Base-by-base conservation (phyloP, 92 coral and sea anemone genomes). In the Parazoanthus darwini region DNA sequence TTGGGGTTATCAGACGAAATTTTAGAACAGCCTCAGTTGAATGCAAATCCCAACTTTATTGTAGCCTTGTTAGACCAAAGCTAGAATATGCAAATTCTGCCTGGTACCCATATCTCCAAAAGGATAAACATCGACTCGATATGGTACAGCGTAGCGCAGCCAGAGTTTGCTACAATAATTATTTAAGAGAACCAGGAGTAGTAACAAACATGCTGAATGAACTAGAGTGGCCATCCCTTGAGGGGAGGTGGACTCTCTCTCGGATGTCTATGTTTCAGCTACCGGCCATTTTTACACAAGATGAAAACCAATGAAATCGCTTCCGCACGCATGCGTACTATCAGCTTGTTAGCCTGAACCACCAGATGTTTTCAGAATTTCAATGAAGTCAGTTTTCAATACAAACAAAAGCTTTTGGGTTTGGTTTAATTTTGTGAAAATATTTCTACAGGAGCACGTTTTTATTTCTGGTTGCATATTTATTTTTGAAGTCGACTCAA, bases 11-110 rank as follows among this genome's bases (percentile, higher is more conserved):
- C 71, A 85, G 94, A 79, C 75, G 83, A 50, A 89, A 89, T 86
- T 89, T 85, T 86, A 89, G 90, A 51, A 76, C 76, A 14, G 84
- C 73, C 67, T 88, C 85, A n/a, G 80, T 74, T 6, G 73, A 83
- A 51, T 71, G 89, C 76, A 89, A 91, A 89, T 91, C 81, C 66
- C 71, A 43, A 78, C 92, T 89, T 86, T 90, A 78, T 79, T 76
- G 91, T 85, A 89, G 94, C 88, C 72, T 91, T 59, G 86, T 91
- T 22, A 85, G 93, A 70, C 91, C 91, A 77, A 84, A 91, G 74
- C 56, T 91, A 82, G 91, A 88, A 85, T 91, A 88, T 36, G 89
- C 86, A 80, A 56, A 90, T 54, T 54, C 3, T 54, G 79, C 25
- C 66, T 58, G 73, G 89, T 77, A 76, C 33, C 74, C 89, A 16